Evolutionary conservation across 2,888 invertebrate genomes (phyloP), one percentile per base, ranked within the genome.

Genomic region (Elegia similella): DNA sequence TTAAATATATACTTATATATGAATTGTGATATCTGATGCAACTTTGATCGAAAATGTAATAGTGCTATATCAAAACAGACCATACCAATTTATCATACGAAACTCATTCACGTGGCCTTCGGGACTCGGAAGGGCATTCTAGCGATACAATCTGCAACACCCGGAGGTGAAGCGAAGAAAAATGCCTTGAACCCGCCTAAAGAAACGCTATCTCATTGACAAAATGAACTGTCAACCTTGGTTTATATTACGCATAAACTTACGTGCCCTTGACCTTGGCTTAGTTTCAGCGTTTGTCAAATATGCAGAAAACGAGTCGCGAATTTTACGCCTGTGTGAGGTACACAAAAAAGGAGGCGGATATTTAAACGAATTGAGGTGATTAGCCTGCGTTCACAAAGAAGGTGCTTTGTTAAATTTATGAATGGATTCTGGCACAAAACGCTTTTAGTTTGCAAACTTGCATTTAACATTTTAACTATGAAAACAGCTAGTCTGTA

Each of bases 121-220:
- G 42, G 30, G 32, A 32, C 32, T n/a, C 44, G 46, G 44, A 55
- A 44, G 54, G 34, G 30, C 54, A 57, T 58, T 57, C 52, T 46
- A 29, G 50, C 59, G 63, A 62, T 59, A 61, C 61, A 59, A 64
- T 64, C 64, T 63, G 52, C 30, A 55, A 16, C 29, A 30, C 55
- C 53, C 59, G 23, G 56, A 61, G 59, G 62, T 59, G 59, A 59
- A 56, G 53, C 50, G 38, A 59, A 62, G 61, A 62, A 64, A 62
- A 61, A 64, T 61, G 58, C 43, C 53, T 42, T 30, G 48, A 17
- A 50, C 52, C 59, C 63, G 52, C 63, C 63, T 62, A 59, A 69
- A 68, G 65, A 63, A 59, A 66, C 66, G 70, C 65, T 68, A 76
- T 76, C 76, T 77, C 76, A 78, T 81, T 80, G 76, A 76, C 73